Conservation (phyloP, 2,797 vertebrate species). For the Sitta carolinensis region DNA sequence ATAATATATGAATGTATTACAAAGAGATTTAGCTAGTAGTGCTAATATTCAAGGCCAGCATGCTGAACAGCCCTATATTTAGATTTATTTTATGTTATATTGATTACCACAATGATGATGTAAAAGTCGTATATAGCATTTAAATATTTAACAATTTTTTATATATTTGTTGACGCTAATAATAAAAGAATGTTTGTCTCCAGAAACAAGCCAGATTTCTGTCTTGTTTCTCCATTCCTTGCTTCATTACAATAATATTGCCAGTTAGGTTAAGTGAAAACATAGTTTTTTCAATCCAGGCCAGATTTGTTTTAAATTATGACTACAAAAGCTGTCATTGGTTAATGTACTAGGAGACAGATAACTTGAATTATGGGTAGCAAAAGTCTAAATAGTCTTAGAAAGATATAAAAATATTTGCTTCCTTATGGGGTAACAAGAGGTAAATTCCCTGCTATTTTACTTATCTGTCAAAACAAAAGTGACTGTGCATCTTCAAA, state of each 20-base stretch:
- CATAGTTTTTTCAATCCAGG: neutral
- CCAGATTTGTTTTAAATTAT: constrained; percentile 25
- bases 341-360: neutral
- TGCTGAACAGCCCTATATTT: neutral
- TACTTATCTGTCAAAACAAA: neutral
- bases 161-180: neutral
- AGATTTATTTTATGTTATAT: neutral
- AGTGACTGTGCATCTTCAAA: neutral
- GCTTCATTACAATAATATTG: neutral
- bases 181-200: neutral
- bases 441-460: constrained; percentile 2
- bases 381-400: neutral
- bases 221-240: neutral
- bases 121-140: neutral
- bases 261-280: neutral
- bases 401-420: neutral
- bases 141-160: neutral
- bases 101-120: neutral
- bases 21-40: neutral
- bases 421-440: neutral
- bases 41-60: neutral
- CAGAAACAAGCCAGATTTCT: neutral
- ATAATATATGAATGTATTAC: neutral
- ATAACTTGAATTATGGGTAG: neutral
- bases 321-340: neutral